A percentile compares a stretch with the other conserved stretches of the same genome.
Evolutionary conservation across 2,888 invertebrate genomes (phyloP).

Genomic region (Epinotia bilunana): DNA sequence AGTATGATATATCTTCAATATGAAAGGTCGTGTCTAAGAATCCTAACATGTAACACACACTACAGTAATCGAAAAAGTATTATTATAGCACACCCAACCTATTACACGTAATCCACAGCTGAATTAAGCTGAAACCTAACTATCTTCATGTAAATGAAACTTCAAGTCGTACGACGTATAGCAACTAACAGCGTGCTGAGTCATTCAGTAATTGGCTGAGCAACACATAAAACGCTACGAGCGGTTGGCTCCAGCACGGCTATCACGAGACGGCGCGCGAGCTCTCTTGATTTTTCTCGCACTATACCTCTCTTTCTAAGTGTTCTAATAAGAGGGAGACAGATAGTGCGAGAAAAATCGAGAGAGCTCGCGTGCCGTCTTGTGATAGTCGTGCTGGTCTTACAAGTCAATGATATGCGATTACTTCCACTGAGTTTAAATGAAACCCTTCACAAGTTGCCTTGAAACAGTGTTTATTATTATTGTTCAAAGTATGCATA

Average conservation of each 20-base stretch:
- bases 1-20: neutral
- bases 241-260: constrained; percentile 32
- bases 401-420: constrained; percentile 38
- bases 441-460: constrained; percentile 74
- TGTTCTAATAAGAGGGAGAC: no score
- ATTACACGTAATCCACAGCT: neutral
- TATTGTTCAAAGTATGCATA: constrained; percentile 51
- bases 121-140: no score
- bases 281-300: no score
- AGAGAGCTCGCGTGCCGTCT: no score
- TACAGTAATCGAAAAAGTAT: neutral
- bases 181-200: constrained; percentile 21
- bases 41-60: neutral
- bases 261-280: no score
- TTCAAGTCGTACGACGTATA: constrained; percentile 1
- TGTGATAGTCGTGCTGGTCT: no score
- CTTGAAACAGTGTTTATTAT: constrained; percentile 65
- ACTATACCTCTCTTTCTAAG: no score
- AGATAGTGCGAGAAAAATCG: no score
- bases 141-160: neutral
- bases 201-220: constrained; percentile 38
- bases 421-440: constrained; percentile 45
- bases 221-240: constrained; percentile 19
- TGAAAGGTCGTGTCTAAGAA: neutral
- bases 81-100: neutral